phyloP scores from a whole-genome alignment of 2,113 vertebrate genomes.

The Dicentrarchus labrax region DNA sequence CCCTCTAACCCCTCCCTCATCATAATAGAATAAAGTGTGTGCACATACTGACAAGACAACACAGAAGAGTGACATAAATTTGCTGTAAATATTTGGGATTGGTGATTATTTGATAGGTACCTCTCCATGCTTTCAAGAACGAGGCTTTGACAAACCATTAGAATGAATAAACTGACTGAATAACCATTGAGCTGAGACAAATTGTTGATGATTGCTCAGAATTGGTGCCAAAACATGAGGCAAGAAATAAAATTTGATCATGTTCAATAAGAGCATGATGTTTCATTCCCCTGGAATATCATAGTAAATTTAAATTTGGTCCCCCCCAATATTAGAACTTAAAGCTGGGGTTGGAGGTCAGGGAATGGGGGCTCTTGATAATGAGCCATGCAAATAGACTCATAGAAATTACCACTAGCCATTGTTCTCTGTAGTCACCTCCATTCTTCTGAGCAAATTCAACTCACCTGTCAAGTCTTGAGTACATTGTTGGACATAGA shows the following conservation, averaged over 20 bases:
- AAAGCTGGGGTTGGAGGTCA: constrained; percentile 60
- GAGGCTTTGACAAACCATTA: constrained; percentile 8
- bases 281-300: constrained; percentile 1
- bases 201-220: constrained; percentile 14
- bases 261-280: constrained; percentile 3
- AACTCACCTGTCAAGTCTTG: constrained; percentile 51
- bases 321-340: constrained; percentile 3
- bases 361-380: constrained; percentile 60
- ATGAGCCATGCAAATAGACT: constrained; percentile 74
- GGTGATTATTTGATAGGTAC: constrained; percentile 17
- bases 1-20: constrained; percentile 51
- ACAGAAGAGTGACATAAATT: constrained; percentile 17
- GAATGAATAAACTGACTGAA: not conserved
- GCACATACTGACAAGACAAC: constrained; percentile 16
- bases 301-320: not conserved
- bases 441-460: constrained; percentile 52
- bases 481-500: constrained; percentile 50
- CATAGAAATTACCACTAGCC: constrained; percentile 65
- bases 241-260: not conserved
- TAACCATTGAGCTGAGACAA: constrained; percentile 5
- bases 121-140: not conserved
- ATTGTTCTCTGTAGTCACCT: constrained; percentile 61
- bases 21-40: constrained; percentile 21
- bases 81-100: constrained; percentile 60
- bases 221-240: constrained; percentile 7